These are phyloP conservation scores for Amblyopsis hoosieri DNA, from an alignment of 2,797 vertebrate genomes.

Conservation along the genomic window DNA sequence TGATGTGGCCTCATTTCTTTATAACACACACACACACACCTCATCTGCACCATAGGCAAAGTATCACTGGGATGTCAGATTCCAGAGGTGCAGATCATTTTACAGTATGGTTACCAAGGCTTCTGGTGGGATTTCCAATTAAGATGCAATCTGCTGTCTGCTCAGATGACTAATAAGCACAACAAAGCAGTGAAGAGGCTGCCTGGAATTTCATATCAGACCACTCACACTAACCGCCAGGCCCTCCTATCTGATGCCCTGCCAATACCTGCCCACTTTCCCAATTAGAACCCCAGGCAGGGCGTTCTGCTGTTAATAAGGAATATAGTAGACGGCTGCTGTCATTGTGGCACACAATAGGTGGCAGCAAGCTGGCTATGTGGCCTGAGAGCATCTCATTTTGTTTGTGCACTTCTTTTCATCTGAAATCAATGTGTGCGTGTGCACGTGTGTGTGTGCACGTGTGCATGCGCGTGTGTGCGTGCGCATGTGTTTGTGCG, in stretches of 20 bases:
- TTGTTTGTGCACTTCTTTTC: conserved; percentile 51
- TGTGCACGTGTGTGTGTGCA: background rate
- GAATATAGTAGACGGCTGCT: conserved; percentile 50
- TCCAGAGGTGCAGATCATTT: conserved; percentile 66
- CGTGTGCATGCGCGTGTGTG: conserved; percentile 8
- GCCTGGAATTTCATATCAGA: conserved; percentile 75
- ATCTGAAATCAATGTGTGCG: conserved; percentile 51
- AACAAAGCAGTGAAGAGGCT: conserved; percentile 71
- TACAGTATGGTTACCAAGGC: conserved; percentile 65
- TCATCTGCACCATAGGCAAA: conserved; percentile 28
- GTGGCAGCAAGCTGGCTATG: conserved; percentile 44
- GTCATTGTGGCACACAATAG: conserved; percentile 52
- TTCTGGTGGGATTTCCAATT: conserved; percentile 79
- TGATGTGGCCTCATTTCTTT: conserved; percentile 2
- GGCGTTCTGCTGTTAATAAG: conserved; percentile 67
- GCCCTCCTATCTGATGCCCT: conserved; percentile 69
- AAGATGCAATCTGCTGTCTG: conserved; percentile 79
- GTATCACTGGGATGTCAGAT: conserved; percentile 26
- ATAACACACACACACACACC: background rate
- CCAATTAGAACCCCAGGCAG: conserved; percentile 65
- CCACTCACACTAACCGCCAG: conserved; percentile 72
- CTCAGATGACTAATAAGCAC: conserved; percentile 77
- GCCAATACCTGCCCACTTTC: conserved; percentile 69
- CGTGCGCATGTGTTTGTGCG: background rate
- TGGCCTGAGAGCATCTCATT: conserved; percentile 49